phyloP scores from a whole-genome alignment of 1,140 invertebrate species.

The Macrobrachium rosenbergii region DNA sequence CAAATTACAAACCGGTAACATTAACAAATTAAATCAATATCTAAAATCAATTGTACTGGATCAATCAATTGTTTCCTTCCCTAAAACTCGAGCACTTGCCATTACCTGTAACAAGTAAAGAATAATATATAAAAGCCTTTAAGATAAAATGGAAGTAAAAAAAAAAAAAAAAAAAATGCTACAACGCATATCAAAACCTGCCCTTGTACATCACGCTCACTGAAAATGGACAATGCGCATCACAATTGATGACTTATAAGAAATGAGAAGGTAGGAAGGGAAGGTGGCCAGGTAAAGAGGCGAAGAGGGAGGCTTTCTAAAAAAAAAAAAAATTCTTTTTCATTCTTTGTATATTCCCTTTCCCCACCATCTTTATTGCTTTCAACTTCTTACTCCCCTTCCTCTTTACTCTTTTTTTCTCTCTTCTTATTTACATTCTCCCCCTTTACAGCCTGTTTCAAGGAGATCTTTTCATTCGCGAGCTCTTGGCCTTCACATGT shows the following conservation, averaged over 20 bases:
- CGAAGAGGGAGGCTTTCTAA: neutral
- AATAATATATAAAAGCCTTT: too few relatives aligned
- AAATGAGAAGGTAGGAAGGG: neutral
- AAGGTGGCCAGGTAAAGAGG: neutral
- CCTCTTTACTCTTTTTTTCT: constrained; percentile 9
- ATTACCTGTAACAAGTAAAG: too few relatives aligned
- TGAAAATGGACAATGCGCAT: too few relatives aligned
- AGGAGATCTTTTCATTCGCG: too few relatives aligned
- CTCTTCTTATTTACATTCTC: neutral
- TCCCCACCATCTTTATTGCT: neutral
- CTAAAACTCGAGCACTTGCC: too few relatives aligned
- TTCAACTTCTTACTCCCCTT: neutral
- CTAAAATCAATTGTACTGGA: too few relatives aligned
- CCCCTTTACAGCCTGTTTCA: neutral
- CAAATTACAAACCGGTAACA: too few relatives aligned
- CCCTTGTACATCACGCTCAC: neutral
- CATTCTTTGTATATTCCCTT: neutral
- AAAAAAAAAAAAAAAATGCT: too few relatives aligned
- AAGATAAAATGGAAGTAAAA: too few relatives aligned
- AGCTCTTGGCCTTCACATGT: neutral
- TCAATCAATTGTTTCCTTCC: too few relatives aligned
- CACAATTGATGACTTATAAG: neutral
- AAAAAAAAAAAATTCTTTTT: neutral
- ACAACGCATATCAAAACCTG: neutral
- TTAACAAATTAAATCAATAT: too few relatives aligned